phyloP scores from a whole-genome alignment of 2,797 vertebrate genomes.

The Saxicola maurus region DNA sequence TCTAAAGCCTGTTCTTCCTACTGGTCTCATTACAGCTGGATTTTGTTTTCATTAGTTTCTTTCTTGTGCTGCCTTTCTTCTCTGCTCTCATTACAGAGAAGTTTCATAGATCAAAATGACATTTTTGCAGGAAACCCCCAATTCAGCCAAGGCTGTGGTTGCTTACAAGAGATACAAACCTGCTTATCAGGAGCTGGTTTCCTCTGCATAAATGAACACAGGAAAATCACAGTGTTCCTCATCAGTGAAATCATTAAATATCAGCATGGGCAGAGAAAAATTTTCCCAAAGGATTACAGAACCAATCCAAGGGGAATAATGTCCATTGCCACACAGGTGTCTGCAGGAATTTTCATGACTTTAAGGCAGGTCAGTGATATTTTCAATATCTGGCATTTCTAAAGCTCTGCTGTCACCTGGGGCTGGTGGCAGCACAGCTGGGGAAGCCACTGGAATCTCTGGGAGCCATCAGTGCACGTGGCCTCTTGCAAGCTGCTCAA shows the following conservation, averaged over 20 bases:
- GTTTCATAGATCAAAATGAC: conserved; percentile 50
- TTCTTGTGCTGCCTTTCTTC: conserved; percentile 42
- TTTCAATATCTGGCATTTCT: neutral
- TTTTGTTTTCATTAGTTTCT: conserved; percentile 60
- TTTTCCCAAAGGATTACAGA: neutral
- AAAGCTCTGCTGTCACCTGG: neutral
- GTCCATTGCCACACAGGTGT: neutral
- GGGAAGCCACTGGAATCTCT: neutral
- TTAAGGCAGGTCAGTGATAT: neutral
- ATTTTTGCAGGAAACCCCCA: conserved; percentile 2
- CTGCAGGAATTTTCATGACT: neutral
- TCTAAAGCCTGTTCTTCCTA: conserved; percentile 23
- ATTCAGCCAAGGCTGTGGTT: neutral
- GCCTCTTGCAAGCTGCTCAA: neutral
- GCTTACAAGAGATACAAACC: neutral
- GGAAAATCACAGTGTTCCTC: neutral
- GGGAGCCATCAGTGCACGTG: fast-evolving
- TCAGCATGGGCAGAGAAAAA: neutral
- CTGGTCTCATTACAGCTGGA: conserved; percentile 45
- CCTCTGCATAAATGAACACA: neutral
- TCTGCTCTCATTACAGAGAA: conserved; percentile 11
- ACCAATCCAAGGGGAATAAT: neutral
- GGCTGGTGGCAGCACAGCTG: neutral
- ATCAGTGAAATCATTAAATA: neutral
- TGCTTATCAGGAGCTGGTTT: conserved; percentile 11